Evolutionary conservation across 2,797 vertebrate species (phyloP), one percentile per base, ranked within the genome.

Genomic region (Trachops cirrhosus): DNA sequence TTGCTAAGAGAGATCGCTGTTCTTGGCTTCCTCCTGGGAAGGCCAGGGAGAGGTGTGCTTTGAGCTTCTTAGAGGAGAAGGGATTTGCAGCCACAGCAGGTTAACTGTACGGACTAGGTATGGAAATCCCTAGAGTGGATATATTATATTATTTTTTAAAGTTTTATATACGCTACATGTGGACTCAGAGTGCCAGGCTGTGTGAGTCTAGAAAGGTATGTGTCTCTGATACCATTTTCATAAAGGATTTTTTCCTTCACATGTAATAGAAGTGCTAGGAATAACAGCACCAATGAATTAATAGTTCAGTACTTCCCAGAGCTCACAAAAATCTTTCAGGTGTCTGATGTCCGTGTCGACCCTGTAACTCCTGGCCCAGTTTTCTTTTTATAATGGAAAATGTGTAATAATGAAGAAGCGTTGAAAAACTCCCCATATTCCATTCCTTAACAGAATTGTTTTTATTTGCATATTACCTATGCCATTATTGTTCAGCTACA

Each of bases 341-440:
- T 26, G 9, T 18, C 70, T 68, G 29, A 24, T 37, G 6, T 24
- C 67, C 46, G 1, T 22, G 5, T 75, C 32, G 48, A 0, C n/a
- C 79, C 18, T 46, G 0, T 6, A 18, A 84, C 29, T 5, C 68
- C 46, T 4, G 24, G 3, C 32, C 14, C 8, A 22, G 0, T 54
- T 86, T 83, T 6, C 15, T 26, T 41, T 48, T 91, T 70, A 83
- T 37, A 77, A 71, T 29, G 80, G 57, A 52, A 94, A 89, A 75
- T 70, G 15, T 29, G 34, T 9, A 50, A 64, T 87, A 80, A 79
- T 50, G 39, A 44, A 44, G 34, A 94, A 0, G 18, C 74, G 10
- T 68, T 91, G 15, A 14, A 74, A 83, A 34, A 21, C 0, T 6
- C 19, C 3, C 22, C 41, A 8, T n/a, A 41, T 89, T 89, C 26